Conservation (phyloP, 2,113 vertebrate species). For the Eolophus roseicapilla region DNA sequence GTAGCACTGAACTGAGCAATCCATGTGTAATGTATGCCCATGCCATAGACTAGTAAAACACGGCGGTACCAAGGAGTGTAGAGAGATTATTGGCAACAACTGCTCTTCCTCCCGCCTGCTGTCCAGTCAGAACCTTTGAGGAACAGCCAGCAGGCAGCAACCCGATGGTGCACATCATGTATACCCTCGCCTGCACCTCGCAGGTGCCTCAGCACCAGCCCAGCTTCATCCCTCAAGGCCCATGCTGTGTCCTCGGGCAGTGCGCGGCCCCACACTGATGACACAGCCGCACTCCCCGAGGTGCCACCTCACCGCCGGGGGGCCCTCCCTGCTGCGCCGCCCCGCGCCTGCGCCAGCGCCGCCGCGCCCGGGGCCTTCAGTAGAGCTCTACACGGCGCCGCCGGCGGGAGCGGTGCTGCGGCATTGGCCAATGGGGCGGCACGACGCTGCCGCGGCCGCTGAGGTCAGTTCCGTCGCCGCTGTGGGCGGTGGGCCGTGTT, state of each 20-base stretch:
- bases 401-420: not conserved
- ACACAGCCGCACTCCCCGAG: fast-evolving
- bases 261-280: no score
- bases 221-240: not conserved
- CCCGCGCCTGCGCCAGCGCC: not conserved
- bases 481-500: not conserved
- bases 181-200: not conserved
- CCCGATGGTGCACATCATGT: fast-evolving
- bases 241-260: fast-evolving
- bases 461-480: not conserved
- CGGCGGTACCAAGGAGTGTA: fast-evolving
- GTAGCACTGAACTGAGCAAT: fast-evolving
- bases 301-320: fast-evolving
- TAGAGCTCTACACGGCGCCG: conserved; percentile 30
- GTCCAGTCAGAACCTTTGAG: fast-evolving
- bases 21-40: fast-evolving
- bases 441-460: not conserved
- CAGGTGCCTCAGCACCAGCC: not conserved
- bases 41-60: fast-evolving
- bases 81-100: fast-evolving
- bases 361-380: not conserved
- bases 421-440: not conserved
- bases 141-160: fast-evolving
- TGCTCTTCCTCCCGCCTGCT: not conserved
- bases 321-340: not conserved